Conservation (phyloP, 2,888 invertebrate species). For the Agrochola lota region DNA sequence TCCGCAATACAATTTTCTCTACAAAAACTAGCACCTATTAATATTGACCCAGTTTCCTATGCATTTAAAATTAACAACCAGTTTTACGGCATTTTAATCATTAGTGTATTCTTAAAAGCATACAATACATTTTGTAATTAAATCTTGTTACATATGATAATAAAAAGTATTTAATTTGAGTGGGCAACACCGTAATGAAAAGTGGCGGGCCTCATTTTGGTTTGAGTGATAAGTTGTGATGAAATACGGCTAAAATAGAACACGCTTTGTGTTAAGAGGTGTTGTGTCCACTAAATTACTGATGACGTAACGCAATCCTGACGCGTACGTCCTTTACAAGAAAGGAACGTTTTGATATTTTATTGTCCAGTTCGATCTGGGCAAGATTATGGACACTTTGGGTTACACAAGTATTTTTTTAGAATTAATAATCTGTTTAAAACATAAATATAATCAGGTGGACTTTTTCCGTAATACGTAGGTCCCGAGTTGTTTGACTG, state of each 20-base stretch:
- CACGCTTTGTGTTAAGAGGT: slow-evolving; percentile 2
- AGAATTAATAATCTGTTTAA: not conserved
- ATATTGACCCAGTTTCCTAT: slow-evolving; percentile 21
- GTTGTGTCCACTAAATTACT: not conserved
- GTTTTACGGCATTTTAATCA: slow-evolving; percentile 30
- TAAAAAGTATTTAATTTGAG: slow-evolving; percentile 49
- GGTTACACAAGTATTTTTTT: not conserved
- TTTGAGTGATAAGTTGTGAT: slow-evolving; percentile 39
- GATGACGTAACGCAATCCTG: not conserved
- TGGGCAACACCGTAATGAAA: slow-evolving; percentile 80
- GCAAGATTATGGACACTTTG: not conserved
- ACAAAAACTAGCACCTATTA: slow-evolving; percentile 10
- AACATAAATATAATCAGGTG: not conserved
- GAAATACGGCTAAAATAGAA: slow-evolving; percentile 23
- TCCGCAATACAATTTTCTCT: not conserved
- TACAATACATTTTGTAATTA: slow-evolving; percentile 51
- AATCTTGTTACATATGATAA: slow-evolving; percentile 39
- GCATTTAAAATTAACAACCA: slow-evolving; percentile 12
- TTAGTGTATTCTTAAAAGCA: slow-evolving; percentile 41
- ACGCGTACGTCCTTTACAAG: not conserved
- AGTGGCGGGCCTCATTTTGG: slow-evolving; percentile 69
- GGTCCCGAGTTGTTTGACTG: not conserved
- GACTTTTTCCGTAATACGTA: not conserved
- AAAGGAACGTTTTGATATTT: not conserved
- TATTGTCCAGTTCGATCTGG: not conserved